Percentiles rank a stretch among this genome's conserved stretches.
These are phyloP conservation scores for Enteromius thamalakanensis DNA, from an alignment of 2,797 vertebrate genomes.

Conservation along the genomic window DNA sequence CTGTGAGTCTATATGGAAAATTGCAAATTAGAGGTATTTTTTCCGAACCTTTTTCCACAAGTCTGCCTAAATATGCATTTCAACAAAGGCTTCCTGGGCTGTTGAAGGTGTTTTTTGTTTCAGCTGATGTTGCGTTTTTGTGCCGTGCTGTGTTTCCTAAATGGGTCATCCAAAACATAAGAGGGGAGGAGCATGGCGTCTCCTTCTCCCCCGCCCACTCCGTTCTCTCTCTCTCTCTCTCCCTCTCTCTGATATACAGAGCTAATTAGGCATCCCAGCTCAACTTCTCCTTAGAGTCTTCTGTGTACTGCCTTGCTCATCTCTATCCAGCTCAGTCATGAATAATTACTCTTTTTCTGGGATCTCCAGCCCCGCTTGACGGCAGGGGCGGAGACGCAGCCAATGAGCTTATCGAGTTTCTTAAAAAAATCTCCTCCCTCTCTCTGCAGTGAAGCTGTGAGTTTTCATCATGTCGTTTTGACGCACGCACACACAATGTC, in stretches of 20 bases:
- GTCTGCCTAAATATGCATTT: conserved; percentile 45
- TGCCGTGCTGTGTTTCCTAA: conserved; percentile 56
- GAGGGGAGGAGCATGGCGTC: conserved; percentile 32
- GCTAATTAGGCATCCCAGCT: conserved; percentile 55
- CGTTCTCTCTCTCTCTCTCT: conserved; percentile 1
- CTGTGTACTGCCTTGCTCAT: conserved; percentile 27
- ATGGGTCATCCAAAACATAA: conserved; percentile 63
- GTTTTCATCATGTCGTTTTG: conserved; percentile 35
- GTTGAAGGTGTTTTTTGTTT: conserved; percentile 60
- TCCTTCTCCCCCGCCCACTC: conserved; percentile 5
- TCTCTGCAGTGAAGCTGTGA: conserved; percentile 21
- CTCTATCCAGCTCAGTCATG: conserved; percentile 47
- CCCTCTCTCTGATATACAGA: conserved; percentile 37
- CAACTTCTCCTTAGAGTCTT: conserved; percentile 39
- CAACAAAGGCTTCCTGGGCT: conserved; percentile 51
- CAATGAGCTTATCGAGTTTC: conserved; percentile 34
- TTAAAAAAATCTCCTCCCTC: conserved; percentile 13
- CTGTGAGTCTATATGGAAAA: not conserved
- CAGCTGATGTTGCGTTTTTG: conserved; percentile 64
- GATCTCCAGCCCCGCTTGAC: conserved; percentile 43
- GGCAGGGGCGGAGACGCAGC: conserved; percentile 24
- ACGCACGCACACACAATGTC: conserved; percentile 11
- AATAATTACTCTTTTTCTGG: conserved; percentile 48
- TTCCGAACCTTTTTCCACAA: conserved; percentile 2
- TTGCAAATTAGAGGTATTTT: not conserved